phyloP scores from a whole-genome alignment of 2,888 invertebrate genomes.

The Acanthosepion lycidas region DNA sequence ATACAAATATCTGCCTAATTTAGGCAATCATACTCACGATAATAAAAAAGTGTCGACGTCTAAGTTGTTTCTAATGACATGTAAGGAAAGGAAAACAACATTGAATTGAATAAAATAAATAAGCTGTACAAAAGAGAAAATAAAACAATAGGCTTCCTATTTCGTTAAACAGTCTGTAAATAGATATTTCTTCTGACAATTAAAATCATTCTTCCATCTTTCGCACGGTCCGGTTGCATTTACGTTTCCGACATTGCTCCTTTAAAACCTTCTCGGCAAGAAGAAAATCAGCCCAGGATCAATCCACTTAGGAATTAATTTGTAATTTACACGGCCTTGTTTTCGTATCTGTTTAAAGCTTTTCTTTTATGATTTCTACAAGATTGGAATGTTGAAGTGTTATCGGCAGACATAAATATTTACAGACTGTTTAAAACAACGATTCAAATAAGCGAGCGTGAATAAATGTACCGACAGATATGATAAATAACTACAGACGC shows the following conservation, averaged over 20 bases:
- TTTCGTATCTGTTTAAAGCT: neutral
- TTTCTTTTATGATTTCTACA: too few relatives aligned
- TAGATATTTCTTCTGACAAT: neutral
- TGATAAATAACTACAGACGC: neutral
- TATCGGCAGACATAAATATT: too few relatives aligned
- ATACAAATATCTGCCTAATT: too few relatives aligned
- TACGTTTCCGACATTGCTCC: neutral
- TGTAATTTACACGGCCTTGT: neutral
- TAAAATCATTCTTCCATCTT: neutral
- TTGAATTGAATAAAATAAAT: too few relatives aligned
- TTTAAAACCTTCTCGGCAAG: neutral
- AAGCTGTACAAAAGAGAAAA: too few relatives aligned
- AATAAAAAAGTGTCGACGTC: too few relatives aligned
- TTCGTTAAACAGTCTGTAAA: neutral
- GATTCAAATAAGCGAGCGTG: too few relatives aligned
- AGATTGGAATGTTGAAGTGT: too few relatives aligned
- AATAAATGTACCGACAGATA: neutral
- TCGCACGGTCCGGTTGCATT: neutral
- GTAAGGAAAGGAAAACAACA: too few relatives aligned
- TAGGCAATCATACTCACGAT: too few relatives aligned
- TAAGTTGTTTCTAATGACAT: too few relatives aligned
- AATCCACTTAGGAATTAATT: conserved; percentile 33
- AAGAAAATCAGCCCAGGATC: neutral
- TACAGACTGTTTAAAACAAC: too few relatives aligned
- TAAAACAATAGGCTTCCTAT: neutral